phyloP scores from a whole-genome alignment of 2,113 vertebrate species.

The Lynx canadensis region DNA sequence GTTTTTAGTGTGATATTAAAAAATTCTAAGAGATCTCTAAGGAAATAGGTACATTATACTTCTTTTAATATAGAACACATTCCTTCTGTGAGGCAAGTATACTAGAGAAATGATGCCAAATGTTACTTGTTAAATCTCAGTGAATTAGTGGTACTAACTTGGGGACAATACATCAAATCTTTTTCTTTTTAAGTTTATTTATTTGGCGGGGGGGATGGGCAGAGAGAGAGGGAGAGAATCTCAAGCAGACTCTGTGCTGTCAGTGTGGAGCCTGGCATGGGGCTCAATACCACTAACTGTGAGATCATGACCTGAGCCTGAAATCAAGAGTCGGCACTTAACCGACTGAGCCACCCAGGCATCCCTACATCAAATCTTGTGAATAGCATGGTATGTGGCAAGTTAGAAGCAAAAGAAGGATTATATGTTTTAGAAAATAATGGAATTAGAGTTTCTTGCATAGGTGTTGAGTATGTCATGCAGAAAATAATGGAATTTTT shows the following conservation, averaged over 20 bases:
- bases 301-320: too few relatives aligned
- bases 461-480: neutral
- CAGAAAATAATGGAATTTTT: neutral
- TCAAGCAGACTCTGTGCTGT: too few relatives aligned
- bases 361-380: neutral
- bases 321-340: too few relatives aligned
- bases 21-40: neutral
- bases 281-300: too few relatives aligned
- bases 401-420: neutral
- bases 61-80: neutral
- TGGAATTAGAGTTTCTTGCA: neutral
- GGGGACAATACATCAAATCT: neutral
- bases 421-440: neutral
- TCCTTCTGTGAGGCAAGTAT: neutral
- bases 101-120: neutral
- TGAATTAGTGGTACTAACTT: neutral
- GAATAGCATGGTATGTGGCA: neutral
- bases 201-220: too few relatives aligned
- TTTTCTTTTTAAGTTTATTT: too few relatives aligned
- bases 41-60: neutral
- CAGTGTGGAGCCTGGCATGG: too few relatives aligned
- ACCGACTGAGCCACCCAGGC: too few relatives aligned
- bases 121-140: neutral
- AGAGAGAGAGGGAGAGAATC: too few relatives aligned
- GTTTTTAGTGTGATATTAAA: neutral